Evolutionary conservation across 2,888 invertebrate species (phyloP).

Genomic region (Podabrus alpinus): DNA sequence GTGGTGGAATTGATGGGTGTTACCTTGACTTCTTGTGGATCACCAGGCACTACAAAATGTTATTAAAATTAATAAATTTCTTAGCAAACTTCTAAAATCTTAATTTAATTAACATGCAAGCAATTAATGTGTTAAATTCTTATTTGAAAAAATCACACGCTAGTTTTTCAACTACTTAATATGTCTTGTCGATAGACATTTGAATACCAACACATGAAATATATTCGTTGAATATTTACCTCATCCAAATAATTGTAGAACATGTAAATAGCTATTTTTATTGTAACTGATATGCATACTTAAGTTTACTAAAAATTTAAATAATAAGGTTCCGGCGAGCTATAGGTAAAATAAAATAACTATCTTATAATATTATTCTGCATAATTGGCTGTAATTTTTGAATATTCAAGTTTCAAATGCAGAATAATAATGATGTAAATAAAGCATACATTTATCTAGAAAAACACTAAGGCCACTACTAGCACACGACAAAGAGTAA

Average conservation of each 20-base stretch:
- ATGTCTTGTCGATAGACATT: slow-evolving; percentile 56
- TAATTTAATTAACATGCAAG: slow-evolving; percentile 48
- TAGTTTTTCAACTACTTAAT: slow-evolving; percentile 36
- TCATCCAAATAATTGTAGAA: slow-evolving; percentile 45
- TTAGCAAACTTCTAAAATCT: slow-evolving; percentile 5
- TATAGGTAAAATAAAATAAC: slow-evolving; percentile 28
- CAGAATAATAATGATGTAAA: slow-evolving; percentile 19
- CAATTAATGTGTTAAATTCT: slow-evolving; percentile 48
- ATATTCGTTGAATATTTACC: slow-evolving; percentile 53
- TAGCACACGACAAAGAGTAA: slow-evolving; percentile 63
- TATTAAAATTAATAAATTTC: background rate
- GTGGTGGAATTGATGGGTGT: slow-evolving; percentile 93
- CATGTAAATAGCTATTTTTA: slow-evolving; percentile 37
- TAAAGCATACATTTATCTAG: slow-evolving; percentile 37
- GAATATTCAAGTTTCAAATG: background rate
- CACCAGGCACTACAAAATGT: slow-evolving; percentile 87
- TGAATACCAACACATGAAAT: slow-evolving; percentile 72
- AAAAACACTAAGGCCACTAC: slow-evolving; percentile 39
- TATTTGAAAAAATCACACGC: slow-evolving; percentile 41
- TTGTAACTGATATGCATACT: slow-evolving; percentile 16
- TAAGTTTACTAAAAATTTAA: slow-evolving; percentile 18
- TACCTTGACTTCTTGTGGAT: slow-evolving; percentile 91
- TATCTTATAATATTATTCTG: slow-evolving; percentile 23
- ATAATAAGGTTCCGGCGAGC: slow-evolving; percentile 33
- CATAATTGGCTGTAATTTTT: slow-evolving; percentile 2